A percentile compares a stretch with the other conserved stretches of the same genome.
Conservation (phyloP, 2,113 vertebrate genomes). For the Catharus bicknelli region DNA sequence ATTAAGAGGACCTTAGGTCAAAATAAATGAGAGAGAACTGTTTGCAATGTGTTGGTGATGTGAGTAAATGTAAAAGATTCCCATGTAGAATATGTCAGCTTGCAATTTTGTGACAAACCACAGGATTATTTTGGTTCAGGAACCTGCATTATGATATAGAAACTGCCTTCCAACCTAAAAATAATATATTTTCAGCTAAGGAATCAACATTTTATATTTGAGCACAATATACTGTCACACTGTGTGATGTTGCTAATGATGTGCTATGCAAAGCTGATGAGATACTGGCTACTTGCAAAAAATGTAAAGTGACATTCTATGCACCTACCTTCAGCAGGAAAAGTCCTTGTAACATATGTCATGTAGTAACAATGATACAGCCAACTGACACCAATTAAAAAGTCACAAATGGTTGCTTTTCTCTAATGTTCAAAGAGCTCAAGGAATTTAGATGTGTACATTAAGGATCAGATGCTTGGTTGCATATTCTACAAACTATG, state of each 20-base stretch:
- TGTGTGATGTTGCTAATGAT: conserved; percentile 51
- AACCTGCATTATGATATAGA: not conserved
- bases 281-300: conserved; percentile 46
- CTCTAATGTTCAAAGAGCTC: conserved; percentile 48
- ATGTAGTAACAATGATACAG: conserved; percentile 59
- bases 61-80: conserved; percentile 19
- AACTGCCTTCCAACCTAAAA: conserved; percentile 7
- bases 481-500: conserved; percentile 50
- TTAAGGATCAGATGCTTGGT: conserved; percentile 53
- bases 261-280: conserved; percentile 53
- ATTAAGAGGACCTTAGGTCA: not conserved
- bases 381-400: conserved; percentile 70
- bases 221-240: conserved; percentile 16
- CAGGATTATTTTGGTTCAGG: conserved; percentile 17
- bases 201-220: conserved; percentile 31
- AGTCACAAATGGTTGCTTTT: conserved; percentile 64
- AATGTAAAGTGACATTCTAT: conserved; percentile 44
- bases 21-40: not conserved
- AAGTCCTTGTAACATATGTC: conserved; percentile 52
- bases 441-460: conserved; percentile 52
- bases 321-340: not conserved
- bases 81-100: not conserved
- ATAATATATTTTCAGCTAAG: conserved; percentile 10
- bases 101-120: conserved; percentile 30
- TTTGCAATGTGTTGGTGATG: not conserved